phyloP scores from a whole-genome alignment of 2,797 vertebrate genomes.

The Hyperoplus lanceolatus region DNA sequence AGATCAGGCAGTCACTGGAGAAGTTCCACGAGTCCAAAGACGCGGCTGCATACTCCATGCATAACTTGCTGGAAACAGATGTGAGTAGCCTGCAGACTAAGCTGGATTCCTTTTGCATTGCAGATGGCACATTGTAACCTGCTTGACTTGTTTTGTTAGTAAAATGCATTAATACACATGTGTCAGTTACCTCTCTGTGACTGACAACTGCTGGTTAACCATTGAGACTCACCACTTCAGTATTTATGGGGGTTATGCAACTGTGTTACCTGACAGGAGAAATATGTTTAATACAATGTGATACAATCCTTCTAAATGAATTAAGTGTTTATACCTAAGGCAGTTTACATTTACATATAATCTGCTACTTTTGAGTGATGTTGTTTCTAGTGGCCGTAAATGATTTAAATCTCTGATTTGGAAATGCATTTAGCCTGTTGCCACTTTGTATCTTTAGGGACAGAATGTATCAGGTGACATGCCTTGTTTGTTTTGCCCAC shows the following conservation, averaged over 20 bases:
- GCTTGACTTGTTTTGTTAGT: not conserved
- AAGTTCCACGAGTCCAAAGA: conserved; percentile 98
- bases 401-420: not conserved
- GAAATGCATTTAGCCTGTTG: conserved; percentile 18
- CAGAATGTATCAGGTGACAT: conserved; percentile 20
- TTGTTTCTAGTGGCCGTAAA: not conserved
- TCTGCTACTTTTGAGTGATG: too few species aligned
- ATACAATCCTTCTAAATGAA: too few species aligned
- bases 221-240: not conserved
- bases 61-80: conserved; percentile 96
- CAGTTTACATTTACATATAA: too few species aligned
- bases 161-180: not conserved
- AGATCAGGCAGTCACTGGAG: conserved; percentile 91
- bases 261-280: not conserved
- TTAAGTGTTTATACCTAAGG: too few species aligned
- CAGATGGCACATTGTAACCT: not conserved
- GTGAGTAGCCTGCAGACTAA: conserved; percentile 80
- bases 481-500: conserved; percentile 22
- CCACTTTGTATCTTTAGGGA: conserved; percentile 7
- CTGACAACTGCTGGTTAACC: not conserved
- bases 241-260: not conserved
- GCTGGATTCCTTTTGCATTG: not conserved
- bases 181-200: not conserved
- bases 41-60: conserved; percentile 92
- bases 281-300: not conserved